Evolutionary conservation across 2,113 vertebrate species (phyloP).

Genomic region (Conger conger): DNA sequence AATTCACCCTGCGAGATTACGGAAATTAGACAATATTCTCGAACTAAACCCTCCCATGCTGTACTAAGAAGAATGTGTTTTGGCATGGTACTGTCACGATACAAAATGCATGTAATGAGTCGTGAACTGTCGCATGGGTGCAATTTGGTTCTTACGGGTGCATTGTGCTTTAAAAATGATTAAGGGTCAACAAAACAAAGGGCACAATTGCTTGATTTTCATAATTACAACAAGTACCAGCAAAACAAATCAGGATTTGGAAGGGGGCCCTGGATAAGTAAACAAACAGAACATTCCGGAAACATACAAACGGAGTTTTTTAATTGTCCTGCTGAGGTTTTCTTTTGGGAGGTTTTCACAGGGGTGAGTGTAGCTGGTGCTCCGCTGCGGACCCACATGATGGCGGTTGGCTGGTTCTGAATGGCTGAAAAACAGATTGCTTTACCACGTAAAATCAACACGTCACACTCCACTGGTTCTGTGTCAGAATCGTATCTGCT

Average conservation of each 20-base stretch:
- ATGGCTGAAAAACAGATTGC: conserved; percentile 30
- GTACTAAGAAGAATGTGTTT: background rate
- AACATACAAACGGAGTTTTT: conserved; percentile 40
- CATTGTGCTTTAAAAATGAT: background rate
- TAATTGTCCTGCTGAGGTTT: conserved; percentile 56
- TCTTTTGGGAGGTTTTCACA: conserved; percentile 48
- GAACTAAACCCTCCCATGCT: background rate
- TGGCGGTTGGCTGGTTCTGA: background rate
- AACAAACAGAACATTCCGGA: conserved; percentile 38
- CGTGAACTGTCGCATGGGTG: background rate
- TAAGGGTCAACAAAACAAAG: background rate
- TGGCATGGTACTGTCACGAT: background rate
- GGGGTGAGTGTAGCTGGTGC: conserved; percentile 42
- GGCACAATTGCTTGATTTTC: background rate
- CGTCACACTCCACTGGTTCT: conserved; percentile 53
- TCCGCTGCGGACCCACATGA: background rate
- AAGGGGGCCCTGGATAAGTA: conserved; percentile 37
- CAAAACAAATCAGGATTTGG: conserved; percentile 36
- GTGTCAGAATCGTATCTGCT: conserved; percentile 67
- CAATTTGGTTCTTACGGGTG: background rate
- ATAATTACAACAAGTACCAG: background rate
- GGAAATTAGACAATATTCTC: background rate
- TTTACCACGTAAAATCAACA: conserved; percentile 53
- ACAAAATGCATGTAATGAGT: background rate
- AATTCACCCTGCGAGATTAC: background rate